Evolutionary conservation across 2,113 vertebrate genomes (phyloP).

Genomic region (Willisornis vidua): DNA sequence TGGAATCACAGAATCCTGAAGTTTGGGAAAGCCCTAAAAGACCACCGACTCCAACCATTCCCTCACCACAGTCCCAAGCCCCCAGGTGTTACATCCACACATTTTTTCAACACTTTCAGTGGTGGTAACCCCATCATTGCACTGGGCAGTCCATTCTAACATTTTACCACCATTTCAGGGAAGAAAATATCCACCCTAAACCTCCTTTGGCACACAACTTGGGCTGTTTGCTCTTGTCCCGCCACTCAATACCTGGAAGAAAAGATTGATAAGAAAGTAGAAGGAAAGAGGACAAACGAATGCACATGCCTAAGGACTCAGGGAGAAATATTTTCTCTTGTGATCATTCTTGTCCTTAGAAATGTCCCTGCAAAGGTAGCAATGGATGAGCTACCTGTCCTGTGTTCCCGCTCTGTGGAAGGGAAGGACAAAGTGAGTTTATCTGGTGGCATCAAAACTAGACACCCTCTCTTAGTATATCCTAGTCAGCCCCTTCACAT

Average conservation of each 20-base stretch:
- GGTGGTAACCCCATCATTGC: background rate
- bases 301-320: rapidly evolving
- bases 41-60: rapidly evolving
- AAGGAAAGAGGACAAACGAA: background rate
- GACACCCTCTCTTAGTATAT: rapidly evolving
- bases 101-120: background rate
- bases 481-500: rapidly evolving
- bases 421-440: background rate
- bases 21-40: background rate
- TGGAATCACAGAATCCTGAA: background rate
- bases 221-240: no score
- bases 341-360: background rate
- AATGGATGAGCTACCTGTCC: rapidly evolving
- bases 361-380: background rate
- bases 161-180: background rate
- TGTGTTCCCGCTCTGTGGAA: background rate
- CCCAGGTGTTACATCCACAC: background rate
- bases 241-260: rapidly evolving
- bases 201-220: background rate
- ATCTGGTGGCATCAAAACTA: rapidly evolving
- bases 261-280: background rate
- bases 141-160: background rate
- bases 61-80: no score
- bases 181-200: background rate
- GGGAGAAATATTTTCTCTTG: background rate